A percentile compares a stretch with the other conserved stretches of the same genome.
Evolutionary conservation across 2,888 invertebrate genomes (phyloP).

Genomic region (Isoperla grammatica): DNA sequence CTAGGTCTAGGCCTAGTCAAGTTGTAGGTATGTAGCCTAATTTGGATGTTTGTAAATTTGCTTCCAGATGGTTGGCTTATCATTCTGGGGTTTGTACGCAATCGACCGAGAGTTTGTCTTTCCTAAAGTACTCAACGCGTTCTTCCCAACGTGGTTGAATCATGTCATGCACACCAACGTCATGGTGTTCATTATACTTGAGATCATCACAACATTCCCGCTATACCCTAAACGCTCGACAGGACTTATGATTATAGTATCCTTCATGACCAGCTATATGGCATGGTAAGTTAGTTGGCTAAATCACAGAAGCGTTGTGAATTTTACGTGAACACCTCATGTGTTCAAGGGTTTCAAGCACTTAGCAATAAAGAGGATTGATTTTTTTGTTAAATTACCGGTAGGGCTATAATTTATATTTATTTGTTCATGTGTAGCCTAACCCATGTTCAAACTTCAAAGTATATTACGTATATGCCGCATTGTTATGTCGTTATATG

Average conservation of each 20-base stretch:
- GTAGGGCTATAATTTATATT: too few relatives aligned
- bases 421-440: too few relatives aligned
- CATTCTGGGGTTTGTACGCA: slow-evolving; percentile 86
- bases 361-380: too few relatives aligned
- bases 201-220: slow-evolving; percentile 68
- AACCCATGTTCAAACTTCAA: too few relatives aligned
- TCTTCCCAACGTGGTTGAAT: slow-evolving; percentile 88
- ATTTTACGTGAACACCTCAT: too few relatives aligned
- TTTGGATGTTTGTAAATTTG: slow-evolving; percentile 17
- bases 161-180: slow-evolving; percentile 90
- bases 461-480: too few relatives aligned
- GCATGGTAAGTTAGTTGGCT: slow-evolving; percentile 62
- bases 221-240: slow-evolving; percentile 64
- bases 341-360: too few relatives aligned
- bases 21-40: too few relatives aligned
- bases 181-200: slow-evolving; percentile 68
- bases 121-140: slow-evolving; percentile 73
- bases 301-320: too few relatives aligned
- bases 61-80: slow-evolving; percentile 69
- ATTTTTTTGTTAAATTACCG: too few relatives aligned
- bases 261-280: slow-evolving; percentile 66
- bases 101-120: slow-evolving; percentile 87
- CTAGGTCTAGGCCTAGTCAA: too few relatives aligned
- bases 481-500: too few relatives aligned
- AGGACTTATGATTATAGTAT: slow-evolving; percentile 56